phyloP scores from a whole-genome alignment of 2,888 invertebrate genomes.

The Tuberolachnus salignus region DNA sequence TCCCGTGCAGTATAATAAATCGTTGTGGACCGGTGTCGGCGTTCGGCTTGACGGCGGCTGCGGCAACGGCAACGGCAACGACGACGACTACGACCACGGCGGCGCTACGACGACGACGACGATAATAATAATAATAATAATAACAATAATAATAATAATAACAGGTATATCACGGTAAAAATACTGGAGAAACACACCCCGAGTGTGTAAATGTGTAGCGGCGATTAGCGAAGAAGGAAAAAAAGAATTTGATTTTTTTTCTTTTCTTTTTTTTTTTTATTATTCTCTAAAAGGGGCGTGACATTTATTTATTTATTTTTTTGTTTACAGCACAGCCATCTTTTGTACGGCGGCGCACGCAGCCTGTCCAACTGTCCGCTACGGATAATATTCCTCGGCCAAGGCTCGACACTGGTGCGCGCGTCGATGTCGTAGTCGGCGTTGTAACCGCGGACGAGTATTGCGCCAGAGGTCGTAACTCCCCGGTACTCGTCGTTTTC shows the following conservation, averaged over 20 bases:
- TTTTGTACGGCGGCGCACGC: slow-evolving; percentile 55
- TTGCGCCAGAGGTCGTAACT: no score
- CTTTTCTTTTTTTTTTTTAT: slow-evolving; percentile 46
- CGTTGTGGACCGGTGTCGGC: neutral
- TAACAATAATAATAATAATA: neutral
- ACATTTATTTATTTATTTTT: slow-evolving; percentile 56
- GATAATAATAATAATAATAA: neutral
- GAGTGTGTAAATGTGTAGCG: slow-evolving; percentile 8
- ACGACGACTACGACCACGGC: neutral
- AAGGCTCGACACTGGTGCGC: slow-evolving; percentile 9
- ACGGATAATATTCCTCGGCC: slow-evolving; percentile 12
- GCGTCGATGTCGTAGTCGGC: slow-evolving; percentile 1
- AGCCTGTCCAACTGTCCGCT: slow-evolving; percentile 56
- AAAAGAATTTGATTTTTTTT: slow-evolving; percentile 38
- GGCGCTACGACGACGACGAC: neutral
- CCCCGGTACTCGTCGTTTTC: no score
- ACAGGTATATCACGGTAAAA: slow-evolving; percentile 19
- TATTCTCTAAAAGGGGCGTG: slow-evolving; percentile 54
- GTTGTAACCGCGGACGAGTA: no score
- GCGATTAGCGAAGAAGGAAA: slow-evolving; percentile 32
- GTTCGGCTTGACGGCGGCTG: neutral
- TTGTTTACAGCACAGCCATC: slow-evolving; percentile 56
- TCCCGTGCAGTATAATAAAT: neutral
- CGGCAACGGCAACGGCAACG: neutral
- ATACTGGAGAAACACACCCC: slow-evolving; percentile 49